A percentile compares a stretch with the other conserved stretches of the same genome.
Conservation (phyloP, 2,113 vertebrate species). For the Bombycilla garrulus region DNA sequence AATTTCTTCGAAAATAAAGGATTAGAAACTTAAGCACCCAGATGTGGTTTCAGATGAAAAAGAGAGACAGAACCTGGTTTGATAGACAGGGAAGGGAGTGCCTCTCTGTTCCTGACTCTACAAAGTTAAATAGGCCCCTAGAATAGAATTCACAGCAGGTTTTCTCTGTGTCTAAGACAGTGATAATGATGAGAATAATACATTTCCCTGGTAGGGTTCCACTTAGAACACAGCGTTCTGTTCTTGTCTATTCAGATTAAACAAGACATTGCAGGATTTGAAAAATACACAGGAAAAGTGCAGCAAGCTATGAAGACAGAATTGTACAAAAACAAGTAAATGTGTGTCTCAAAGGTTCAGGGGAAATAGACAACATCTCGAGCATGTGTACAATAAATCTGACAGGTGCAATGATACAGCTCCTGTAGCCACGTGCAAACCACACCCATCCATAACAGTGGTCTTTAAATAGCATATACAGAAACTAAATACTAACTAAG, state of each 20-base stretch:
- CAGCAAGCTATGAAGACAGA: not conserved
- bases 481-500: not conserved
- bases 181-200: conserved; percentile 47
- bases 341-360: not conserved
- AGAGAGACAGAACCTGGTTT: not conserved
- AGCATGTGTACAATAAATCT: not conserved
- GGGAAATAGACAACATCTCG: not conserved
- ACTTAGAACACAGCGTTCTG: conserved; percentile 58
- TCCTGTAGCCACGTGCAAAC: not conserved
- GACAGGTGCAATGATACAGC: not conserved
- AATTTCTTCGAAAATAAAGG: not conserved
- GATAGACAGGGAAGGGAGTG: conserved; percentile 7
- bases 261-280: conserved; percentile 30
- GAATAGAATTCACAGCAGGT: not conserved
- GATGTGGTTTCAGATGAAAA: not conserved
- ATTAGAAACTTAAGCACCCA: not conserved
- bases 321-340: not conserved
- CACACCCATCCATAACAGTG: not conserved
- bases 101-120: not conserved
- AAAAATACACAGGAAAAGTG: conserved; percentile 15
- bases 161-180: conserved; percentile 21
- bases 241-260: conserved; percentile 64
- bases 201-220: conserved; percentile 49
- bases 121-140: conserved; percentile 27
- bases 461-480: not conserved